A percentile compares a stretch with the other conserved stretches of the same genome.
Conservation (phyloP, 2,797 vertebrate genomes). For the Acropternis orthonyx region DNA sequence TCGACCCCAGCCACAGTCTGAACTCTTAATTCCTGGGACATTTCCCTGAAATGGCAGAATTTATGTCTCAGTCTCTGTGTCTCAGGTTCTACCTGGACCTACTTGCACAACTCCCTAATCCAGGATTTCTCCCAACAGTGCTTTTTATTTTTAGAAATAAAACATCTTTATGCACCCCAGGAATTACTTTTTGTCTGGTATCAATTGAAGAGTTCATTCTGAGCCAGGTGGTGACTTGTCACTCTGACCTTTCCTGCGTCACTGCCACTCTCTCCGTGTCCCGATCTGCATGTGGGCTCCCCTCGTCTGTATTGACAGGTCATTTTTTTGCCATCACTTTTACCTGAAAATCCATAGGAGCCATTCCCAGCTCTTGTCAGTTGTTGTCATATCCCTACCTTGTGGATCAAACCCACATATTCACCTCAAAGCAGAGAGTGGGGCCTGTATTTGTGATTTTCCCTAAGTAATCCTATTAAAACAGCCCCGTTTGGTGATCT, state of each 20-base stretch:
- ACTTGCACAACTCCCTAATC: too few relatives aligned
- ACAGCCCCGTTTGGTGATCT: neutral
- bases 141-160: neutral
- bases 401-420: neutral
- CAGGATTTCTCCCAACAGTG: neutral
- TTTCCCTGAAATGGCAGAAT: neutral
- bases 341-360: neutral
- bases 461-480: neutral
- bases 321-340: neutral
- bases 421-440: neutral
- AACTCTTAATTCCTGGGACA: neutral
- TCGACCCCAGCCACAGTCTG: neutral
- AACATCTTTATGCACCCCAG: neutral
- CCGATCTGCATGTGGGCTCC: neutral
- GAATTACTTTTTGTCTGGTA: neutral
- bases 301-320: rapidly evolving
- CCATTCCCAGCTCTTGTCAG: neutral
- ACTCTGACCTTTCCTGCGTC: neutral
- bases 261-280: neutral
- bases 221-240: neutral
- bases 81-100: too few relatives aligned
- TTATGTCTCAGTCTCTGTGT: neutral
- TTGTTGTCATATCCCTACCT: neutral
- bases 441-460: neutral
- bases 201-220: neutral